Percentiles rank a stretch among this genome's conserved stretches.
Conservation (phyloP, 2,888 invertebrate genomes). For the Sinohyriopsis cumingii region DNA sequence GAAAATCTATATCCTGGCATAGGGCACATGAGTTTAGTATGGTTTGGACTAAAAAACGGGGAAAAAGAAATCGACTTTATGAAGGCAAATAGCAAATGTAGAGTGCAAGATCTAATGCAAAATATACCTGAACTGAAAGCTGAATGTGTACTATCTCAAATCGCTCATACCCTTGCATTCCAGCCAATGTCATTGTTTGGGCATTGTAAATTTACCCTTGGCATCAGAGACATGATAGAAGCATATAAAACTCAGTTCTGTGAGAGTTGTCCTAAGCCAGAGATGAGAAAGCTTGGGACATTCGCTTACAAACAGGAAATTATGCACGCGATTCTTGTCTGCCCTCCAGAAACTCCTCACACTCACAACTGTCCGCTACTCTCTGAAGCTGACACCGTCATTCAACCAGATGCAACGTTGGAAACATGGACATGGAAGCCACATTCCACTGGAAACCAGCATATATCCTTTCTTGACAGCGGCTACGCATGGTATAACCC, state of each 20-base stretch:
- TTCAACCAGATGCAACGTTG: too few species aligned
- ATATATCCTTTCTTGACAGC: too few species aligned
- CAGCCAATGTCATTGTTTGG: neutral
- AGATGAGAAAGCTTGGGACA: neutral
- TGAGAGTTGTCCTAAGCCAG: accelerated
- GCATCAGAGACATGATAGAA: neutral
- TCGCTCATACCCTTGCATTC: neutral
- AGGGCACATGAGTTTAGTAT: neutral
- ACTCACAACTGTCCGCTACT: too few species aligned
- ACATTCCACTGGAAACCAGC: too few species aligned
- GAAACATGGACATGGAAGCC: too few species aligned
- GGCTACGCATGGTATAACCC: too few species aligned
- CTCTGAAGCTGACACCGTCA: too few species aligned
- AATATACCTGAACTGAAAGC: too few species aligned
- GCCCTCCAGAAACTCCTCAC: neutral
- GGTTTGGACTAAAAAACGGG: neutral
- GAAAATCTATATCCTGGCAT: neutral
- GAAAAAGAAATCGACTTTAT: neutral
- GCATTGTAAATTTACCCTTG: neutral
- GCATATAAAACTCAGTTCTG: neutral
- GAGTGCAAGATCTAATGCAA: too few species aligned
- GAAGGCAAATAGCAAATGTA: too few species aligned
- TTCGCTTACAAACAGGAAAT: neutral
- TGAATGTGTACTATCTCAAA: accelerated
- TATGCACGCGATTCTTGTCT: neutral